Percentiles rank a stretch among this genome's conserved stretches.
Evolutionary conservation across 1,140 invertebrate species (phyloP).

Genomic region (Bombus breviceps): DNA sequence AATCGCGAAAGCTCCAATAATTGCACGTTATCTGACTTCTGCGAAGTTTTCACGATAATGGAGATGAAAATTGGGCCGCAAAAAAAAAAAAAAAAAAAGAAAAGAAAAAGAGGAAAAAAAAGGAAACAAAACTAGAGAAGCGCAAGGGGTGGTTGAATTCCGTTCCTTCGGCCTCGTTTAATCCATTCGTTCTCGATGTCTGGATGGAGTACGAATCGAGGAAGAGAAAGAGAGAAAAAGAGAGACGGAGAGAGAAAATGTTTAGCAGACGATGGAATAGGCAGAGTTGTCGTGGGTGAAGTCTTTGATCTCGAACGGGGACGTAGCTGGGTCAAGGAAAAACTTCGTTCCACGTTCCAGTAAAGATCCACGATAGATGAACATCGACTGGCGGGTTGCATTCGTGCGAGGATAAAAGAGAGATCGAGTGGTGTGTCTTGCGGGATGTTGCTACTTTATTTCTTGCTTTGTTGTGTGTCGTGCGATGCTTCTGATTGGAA

Average conservation of each 20-base stretch:
- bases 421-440: not conserved
- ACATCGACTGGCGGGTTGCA: conserved; percentile 4
- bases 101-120: not conserved
- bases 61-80: not conserved
- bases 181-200: conserved; percentile 24
- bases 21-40: not conserved
- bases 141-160: not conserved
- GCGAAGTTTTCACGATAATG: not conserved
- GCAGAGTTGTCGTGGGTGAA: not conserved
- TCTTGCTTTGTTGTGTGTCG: not conserved
- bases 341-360: not conserved
- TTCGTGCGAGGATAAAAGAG: conserved; percentile 19
- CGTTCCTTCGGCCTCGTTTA: conserved; percentile 25
- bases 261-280: not conserved
- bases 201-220: not conserved
- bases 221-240: not conserved
- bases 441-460: conserved; percentile 14
- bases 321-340: conserved; percentile 28
- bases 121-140: not conserved
- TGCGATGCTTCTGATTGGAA: conserved; percentile 11
- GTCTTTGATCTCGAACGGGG: conserved; percentile 40
- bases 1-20: not conserved
- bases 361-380: conserved; percentile 21
- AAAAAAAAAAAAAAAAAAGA: not conserved
- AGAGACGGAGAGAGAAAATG: not conserved